Evolutionary conservation across 2,113 vertebrate species (phyloP), one percentile per base, ranked within the genome.

Genomic region (Edolisoma coerulescens): DNA sequence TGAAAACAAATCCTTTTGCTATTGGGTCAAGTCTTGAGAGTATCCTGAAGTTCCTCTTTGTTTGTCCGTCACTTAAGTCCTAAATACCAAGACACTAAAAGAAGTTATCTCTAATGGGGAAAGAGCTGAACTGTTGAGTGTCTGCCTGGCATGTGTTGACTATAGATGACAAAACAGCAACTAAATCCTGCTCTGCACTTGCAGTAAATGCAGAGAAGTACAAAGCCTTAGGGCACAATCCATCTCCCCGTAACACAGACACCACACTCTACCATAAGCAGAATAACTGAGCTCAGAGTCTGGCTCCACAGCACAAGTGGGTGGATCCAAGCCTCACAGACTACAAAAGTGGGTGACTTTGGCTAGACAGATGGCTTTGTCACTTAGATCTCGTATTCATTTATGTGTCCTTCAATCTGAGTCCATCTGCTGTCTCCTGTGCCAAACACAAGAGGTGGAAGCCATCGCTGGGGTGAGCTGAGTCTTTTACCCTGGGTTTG

Each of bases 311-410:
- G 42, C 83, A 61, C 90, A 65, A 68, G 93, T 93, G 93, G 93
- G 92, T 95, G 96, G 88, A 94, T 95, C 83, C 76, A 78, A 93
- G 35, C 71, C 79, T 96, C 68, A 14, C 85, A 88, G 88, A 93
- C 90, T 86, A 83, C 90, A 86, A 87, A 81, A 95, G 96, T 94
- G 95, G 90, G 90, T 96, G 95, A 96, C 93, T 97, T 92, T 93
- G 95, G 93, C 90, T 94, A 93, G 93, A 84, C 85, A 95, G 92
- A 93, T 96, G 96, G 90, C 92, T 96, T 97, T 96, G 96, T 93
- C 92, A 84, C 80, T 89, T 90, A 89, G 87, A 78, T 92, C 85
- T 90, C 8, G 0, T 90, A 91, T 64, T 93, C 79, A 70, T 84
- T 89, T 94, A 60, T 61, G 89, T 94, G 89, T 89, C 95, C 91